Conservation (phyloP, 2,797 vertebrate species). For the Steatocranus sp. region DNA sequence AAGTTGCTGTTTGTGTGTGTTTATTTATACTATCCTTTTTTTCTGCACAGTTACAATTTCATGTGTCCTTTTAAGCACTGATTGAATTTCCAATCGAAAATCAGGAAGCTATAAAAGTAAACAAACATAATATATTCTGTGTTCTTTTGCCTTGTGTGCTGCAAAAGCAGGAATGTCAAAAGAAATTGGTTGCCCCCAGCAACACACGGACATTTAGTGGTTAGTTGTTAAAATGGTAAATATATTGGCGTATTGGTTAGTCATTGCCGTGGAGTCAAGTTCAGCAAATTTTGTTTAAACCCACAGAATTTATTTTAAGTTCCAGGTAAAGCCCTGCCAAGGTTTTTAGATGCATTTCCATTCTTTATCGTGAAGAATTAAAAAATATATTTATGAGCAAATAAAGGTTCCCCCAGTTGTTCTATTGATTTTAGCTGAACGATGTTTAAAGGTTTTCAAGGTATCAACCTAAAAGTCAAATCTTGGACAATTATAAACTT, state of each 20-base stretch:
- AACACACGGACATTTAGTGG: not conserved
- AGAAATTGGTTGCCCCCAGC: not conserved
- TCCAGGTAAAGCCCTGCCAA: not conserved
- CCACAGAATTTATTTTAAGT: not conserved
- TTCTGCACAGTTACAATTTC: not conserved
- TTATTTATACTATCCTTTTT: not conserved
- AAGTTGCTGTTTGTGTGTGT: not conserved
- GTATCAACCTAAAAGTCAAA: not conserved
- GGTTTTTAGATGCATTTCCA: not conserved
- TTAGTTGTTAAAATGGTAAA: not conserved
- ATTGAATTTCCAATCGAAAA: not conserved
- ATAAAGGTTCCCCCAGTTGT: not conserved
- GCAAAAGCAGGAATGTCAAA: not conserved
- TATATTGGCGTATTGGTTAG: not conserved
- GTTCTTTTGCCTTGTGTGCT: not conserved
- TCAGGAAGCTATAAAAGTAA: not conserved
- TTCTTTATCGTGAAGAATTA: not conserved
- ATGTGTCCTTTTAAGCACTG: not conserved
- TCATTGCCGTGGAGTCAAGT: not conserved
- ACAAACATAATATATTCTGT: not conserved
- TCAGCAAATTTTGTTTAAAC: not conserved
- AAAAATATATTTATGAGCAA: not conserved
- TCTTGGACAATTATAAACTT: not conserved
- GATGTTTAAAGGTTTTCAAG: not conserved
- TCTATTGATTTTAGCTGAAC: not conserved